Evolutionary conservation across 2,888 invertebrate species (phyloP), one percentile per base, ranked within the genome.

Genomic region (Parnassius apollo): DNA sequence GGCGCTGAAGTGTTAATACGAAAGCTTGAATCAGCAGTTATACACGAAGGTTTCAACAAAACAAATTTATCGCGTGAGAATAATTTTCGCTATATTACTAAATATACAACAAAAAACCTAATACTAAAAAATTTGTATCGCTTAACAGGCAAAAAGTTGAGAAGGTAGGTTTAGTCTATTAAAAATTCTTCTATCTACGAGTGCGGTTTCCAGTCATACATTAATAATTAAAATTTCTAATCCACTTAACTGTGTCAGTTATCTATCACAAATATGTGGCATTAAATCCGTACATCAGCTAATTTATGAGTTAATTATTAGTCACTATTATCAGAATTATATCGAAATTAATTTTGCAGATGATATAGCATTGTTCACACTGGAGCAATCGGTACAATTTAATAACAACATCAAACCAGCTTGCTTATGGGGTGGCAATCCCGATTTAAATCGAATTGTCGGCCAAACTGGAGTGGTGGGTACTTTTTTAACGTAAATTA

Each of bases 381-480:
- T 94, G 50, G 80, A 86, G 3, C 82, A 82, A n/a, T 73, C 78
- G 0, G 92, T 93, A 0, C 81, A 88, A 57, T 93, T 92, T 66
- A 93, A 83, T 42, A 75, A 80, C 2, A 88, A 80, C 67, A 93
- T 95, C 50, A 82, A 92, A 45, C 93, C 94, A 1, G 89, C 93
- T 46, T 95, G 94, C 67, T 80, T 94, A 0, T 94, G 94, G 94
- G 80, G 75, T 2, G 88, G 88, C 0, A 78, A 86, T 45, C 68
- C 73, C 0, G 84, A 88, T 12, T 78, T 84, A 1, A 77, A 73
- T 18, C 67, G 75, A 2, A 75, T 92, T 22, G 86, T 90, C 1
- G 91, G 91, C 10, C 79, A 78, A 61, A 81, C 82, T 8, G 92
- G 89, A 51, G 84, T 88, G 65, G 92, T 92, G 70, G 82, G 89